Evolutionary conservation across 1,140 invertebrate genomes (phyloP).

Genomic region (Sycophila sp.): DNA sequence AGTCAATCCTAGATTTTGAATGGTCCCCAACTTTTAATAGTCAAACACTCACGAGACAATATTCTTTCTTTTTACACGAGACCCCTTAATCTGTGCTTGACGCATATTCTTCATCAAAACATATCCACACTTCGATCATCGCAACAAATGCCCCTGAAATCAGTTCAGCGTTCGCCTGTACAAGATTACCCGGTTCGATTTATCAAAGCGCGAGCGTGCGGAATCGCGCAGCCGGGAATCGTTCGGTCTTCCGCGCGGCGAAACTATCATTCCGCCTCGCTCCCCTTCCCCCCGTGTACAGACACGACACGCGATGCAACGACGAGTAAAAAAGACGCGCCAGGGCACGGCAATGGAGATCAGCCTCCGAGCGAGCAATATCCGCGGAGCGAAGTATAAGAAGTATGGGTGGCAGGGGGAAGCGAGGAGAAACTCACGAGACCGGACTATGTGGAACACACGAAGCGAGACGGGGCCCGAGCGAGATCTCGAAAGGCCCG

Average conservation of each 20-base stretch:
- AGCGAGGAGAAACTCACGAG: not conserved
- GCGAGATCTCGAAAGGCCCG: not conserved
- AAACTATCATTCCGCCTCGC: slow-evolving; percentile 13
- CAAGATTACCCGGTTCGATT: not conserved
- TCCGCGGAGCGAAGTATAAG: not conserved
- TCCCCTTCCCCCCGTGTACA: no score
- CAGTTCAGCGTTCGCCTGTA: no score
- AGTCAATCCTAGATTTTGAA: no score
- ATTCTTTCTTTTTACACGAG: no score
- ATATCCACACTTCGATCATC: no score
- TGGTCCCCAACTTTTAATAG: no score
- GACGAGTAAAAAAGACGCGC: not conserved
- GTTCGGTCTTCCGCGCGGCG: not conserved
- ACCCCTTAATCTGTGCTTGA: no score
- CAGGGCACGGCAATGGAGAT: not conserved
- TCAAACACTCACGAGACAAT: no score
- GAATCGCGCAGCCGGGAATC: not conserved
- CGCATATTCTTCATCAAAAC: no score
- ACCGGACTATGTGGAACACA: slow-evolving; percentile 12
- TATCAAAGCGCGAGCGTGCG: not conserved
- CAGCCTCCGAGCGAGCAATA: slow-evolving; percentile 12
- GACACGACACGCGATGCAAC: not conserved
- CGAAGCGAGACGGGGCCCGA: not conserved
- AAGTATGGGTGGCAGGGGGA: no score
- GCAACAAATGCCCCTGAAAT: no score